A percentile compares a stretch with the other conserved stretches of the same genome.
Evolutionary conservation across 2,797 vertebrate genomes (phyloP).

Genomic region (Distichodus sexfasciatus): DNA sequence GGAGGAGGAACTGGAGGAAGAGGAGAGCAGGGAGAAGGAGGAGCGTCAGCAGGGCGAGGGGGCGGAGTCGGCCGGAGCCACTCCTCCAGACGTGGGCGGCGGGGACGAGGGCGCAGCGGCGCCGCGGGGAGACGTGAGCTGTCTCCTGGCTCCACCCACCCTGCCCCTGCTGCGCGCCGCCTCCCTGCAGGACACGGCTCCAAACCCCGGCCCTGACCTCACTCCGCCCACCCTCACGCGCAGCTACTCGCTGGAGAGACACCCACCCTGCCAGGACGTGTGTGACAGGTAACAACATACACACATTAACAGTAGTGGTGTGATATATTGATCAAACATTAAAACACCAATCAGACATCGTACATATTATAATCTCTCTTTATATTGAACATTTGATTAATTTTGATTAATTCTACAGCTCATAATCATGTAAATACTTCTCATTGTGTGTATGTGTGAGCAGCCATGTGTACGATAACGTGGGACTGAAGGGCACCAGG

Average conservation of each 20-base stretch:
- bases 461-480: conserved; percentile 72
- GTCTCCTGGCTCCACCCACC: conserved; percentile 59
- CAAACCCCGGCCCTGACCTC: conserved; percentile 55
- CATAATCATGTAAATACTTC: no score
- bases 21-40: conserved; percentile 29
- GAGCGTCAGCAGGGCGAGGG: conserved; percentile 48
- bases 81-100: conserved; percentile 45
- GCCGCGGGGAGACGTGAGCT: conserved; percentile 41
- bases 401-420: no score
- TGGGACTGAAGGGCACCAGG: conserved; percentile 51
- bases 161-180: conserved; percentile 75
- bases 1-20: conserved; percentile 30
- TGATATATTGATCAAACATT: no score
- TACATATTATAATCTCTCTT: no score
- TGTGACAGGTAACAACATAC: conserved; percentile 59
- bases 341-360: no score
- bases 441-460: conserved; percentile 50
- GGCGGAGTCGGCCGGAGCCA: conserved; percentile 45
- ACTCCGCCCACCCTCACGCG: conserved; percentile 57
- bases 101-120: conserved; percentile 50
- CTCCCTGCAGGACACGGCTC: conserved; percentile 76
- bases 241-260: conserved; percentile 74
- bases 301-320: no score
- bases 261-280: conserved; percentile 55
- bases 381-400: no score